A percentile compares a stretch with the other conserved stretches of the same genome.
These are phyloP conservation scores for Onchidella celtica DNA, from an alignment of 2,888 invertebrate species.

Conservation along the genomic window DNA sequence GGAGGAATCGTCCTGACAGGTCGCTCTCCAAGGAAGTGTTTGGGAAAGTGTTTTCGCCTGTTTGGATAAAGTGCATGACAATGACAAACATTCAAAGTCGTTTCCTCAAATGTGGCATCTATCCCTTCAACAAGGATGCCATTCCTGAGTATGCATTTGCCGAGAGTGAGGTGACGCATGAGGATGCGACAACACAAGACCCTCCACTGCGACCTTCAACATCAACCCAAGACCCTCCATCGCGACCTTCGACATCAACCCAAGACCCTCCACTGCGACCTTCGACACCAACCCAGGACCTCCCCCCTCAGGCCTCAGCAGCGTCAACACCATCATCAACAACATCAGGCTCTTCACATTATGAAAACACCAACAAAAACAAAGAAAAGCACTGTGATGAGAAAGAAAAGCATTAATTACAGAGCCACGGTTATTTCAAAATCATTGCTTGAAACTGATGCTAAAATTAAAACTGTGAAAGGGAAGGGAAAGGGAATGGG, in stretches of 20 bases:
- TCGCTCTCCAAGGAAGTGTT: background rate
- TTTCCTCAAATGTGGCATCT: background rate
- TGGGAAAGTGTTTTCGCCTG: conserved; percentile 9
- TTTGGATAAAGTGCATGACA: conserved; percentile 11
- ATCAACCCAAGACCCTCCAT: background rate
- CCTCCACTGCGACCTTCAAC: too few species aligned
- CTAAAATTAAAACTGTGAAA: background rate
- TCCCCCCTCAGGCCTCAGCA: too few species aligned
- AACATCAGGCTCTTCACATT: background rate
- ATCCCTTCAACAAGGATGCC: background rate
- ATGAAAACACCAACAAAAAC: background rate
- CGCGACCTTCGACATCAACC: background rate
- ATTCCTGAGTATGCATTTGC: conserved; percentile 19
- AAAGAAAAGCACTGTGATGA: too few species aligned
- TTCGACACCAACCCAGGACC: too few species aligned
- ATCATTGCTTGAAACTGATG: background rate
- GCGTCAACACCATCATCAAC: too few species aligned
- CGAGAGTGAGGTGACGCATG: conserved; percentile 9
- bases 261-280: too few species aligned
- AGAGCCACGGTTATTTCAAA: background rate
- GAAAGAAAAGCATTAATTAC: background rate
- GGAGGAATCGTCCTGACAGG: background rate
- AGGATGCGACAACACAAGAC: background rate
- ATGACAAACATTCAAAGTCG: conserved; percentile 8
- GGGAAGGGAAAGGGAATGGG: background rate